Base-by-base conservation (phyloP, 2,888 invertebrate genomes). In the Agriotes lineatus region DNA sequence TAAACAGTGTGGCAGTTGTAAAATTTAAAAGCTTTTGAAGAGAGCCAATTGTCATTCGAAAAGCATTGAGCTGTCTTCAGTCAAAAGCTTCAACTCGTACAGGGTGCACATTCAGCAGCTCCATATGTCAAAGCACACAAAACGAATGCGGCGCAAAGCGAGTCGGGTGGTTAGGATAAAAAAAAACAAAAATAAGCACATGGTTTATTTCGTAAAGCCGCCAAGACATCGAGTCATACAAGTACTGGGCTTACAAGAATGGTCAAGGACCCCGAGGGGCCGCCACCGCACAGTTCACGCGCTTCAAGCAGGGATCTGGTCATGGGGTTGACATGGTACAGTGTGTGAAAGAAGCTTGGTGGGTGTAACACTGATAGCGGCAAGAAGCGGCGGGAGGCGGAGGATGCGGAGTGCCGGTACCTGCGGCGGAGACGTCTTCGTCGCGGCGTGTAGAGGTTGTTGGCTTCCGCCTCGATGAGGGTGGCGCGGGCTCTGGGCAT, bases 401-500 rank as follows among this genome's bases (percentile, higher is more conserved):
- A 59, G 69, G 63, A 50, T 67, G 60, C 50, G 52, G 69, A 19
- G 64, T 58, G 57, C 57, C 52, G 71, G 74, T 75, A 76, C 76
- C 78, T 77, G 74, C 75, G 77, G 45, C 77, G 77, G 57, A 75
- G 77, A 62, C 74, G 71, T 75, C 77, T 75, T 45, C 77, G 75
- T 65, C 76, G 78, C 64, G 75, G 75, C 48, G 70, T 48, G 69
- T 77, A 76, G 65, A 76, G 72, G 71, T 74, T 75, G 73, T 78
- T 77, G 77, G 77, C 76, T 72, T 78, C 78, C 37, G 77, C 78
- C 74, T 78, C 78, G 67, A 60, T 67, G 20, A 77, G 74, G 59
- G 72, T 74, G 73, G 74, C 76, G 72, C 78, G 78, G 74, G 78
- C 76, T 78, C 75, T 78, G 61, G 78, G 78, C 78, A 78, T 78